A percentile compares a stretch with the other conserved stretches of the same genome.
Evolutionary conservation across 1,140 invertebrate genomes (phyloP).

Genomic region (Bombus soroeensis): DNA sequence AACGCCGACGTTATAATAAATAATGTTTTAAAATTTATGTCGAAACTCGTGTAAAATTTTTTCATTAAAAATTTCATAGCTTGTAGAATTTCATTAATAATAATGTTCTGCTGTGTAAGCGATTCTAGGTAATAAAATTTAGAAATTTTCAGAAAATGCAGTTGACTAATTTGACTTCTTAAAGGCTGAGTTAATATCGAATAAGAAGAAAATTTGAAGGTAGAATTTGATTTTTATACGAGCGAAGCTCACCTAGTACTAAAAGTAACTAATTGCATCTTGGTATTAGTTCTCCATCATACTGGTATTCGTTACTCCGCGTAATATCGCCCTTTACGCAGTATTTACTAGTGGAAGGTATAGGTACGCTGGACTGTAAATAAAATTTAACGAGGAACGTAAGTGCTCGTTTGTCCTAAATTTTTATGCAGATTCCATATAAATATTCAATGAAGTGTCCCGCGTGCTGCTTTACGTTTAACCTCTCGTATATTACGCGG

Average conservation of each 20-base stretch:
- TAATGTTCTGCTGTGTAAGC: too few species aligned
- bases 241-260: too few species aligned
- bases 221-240: neutral
- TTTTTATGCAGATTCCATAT: slow-evolving; percentile 38
- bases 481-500: slow-evolving; percentile 30
- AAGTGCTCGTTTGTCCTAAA: slow-evolving; percentile 24
- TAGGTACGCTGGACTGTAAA: neutral
- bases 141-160: too few species aligned
- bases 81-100: too few species aligned
- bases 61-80: too few species aligned
- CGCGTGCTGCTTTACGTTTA: slow-evolving; percentile 23
- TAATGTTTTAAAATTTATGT: too few species aligned
- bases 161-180: neutral
- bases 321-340: neutral
- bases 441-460: slow-evolving; percentile 37
- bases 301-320: neutral
- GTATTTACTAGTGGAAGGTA: slow-evolving; percentile 1
- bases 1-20: too few species aligned
- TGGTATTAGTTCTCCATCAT: neutral
- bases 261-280: neutral
- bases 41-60: too few species aligned
- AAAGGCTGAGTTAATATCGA: neutral
- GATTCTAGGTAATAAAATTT: too few species aligned
- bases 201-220: neutral
- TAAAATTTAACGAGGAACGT: slow-evolving; percentile 31